A percentile compares a stretch with the other conserved stretches of the same genome.
Conservation (phyloP, 2,113 vertebrate species). For the Speoplatyrhinus poulsoni region DNA sequence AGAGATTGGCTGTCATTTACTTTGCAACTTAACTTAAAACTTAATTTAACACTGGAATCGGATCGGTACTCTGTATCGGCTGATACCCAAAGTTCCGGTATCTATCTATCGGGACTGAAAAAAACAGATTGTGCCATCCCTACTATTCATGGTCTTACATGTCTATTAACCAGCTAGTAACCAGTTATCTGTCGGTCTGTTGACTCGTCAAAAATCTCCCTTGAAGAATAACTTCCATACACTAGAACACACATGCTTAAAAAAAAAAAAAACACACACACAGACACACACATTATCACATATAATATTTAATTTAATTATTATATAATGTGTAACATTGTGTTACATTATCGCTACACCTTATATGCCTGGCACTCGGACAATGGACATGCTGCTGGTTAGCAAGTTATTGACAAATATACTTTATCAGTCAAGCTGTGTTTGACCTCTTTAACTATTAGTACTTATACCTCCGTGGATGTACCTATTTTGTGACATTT, state of each 20-base stretch:
- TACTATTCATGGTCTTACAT: neutral
- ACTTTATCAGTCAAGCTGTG: constrained; percentile 9
- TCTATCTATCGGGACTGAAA: no score
- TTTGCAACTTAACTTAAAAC: no score
- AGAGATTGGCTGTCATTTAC: no score
- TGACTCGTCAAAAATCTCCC: neutral
- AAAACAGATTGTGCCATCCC: neutral
- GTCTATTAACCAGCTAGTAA: constrained; percentile 8
- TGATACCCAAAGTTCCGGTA: no score
- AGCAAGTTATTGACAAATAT: constrained; percentile 41
- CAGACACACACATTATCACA: constrained; percentile 11
- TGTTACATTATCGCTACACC: constrained; percentile 24
- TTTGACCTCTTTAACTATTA: constrained; percentile 3
- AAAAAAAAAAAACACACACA: constrained; percentile 1
- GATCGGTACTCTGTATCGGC: no score
- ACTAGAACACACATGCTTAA: neutral
- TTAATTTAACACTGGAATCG: no score
- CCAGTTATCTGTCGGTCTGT: neutral
- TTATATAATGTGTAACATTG: neutral
- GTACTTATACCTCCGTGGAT: neutral
- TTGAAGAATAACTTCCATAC: neutral
- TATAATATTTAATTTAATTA: constrained; percentile 16
- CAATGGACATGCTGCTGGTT: constrained; percentile 68
- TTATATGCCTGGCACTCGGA: constrained; percentile 42
- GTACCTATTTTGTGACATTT: constrained; percentile 16